These are phyloP conservation scores for Chaenogobius annularis DNA, from an alignment of 2,113 vertebrate genomes.

Conservation along the genomic window DNA sequence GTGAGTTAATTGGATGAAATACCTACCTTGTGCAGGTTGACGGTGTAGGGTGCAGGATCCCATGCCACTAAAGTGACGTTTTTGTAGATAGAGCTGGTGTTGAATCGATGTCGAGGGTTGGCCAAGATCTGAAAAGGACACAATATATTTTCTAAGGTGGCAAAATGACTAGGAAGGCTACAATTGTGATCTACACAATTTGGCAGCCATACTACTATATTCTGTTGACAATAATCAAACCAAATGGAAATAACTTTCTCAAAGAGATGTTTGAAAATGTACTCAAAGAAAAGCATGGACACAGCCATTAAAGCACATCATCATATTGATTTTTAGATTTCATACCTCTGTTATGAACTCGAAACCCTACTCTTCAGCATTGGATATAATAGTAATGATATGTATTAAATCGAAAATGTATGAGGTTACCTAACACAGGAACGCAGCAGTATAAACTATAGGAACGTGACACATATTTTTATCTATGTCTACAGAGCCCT, in stretches of 20 bases:
- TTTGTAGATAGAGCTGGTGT: constrained; percentile 90
- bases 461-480: not conserved
- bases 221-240: not conserved
- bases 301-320: not conserved
- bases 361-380: too few relatives aligned
- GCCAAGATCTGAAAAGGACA: constrained; percentile 84
- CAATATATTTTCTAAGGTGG: not conserved
- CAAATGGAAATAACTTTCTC: not conserved
- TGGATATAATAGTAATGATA: too few relatives aligned
- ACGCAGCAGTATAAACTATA: not conserved
- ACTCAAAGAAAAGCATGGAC: not conserved
- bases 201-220: not conserved
- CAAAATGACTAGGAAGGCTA: not conserved
- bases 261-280: not conserved
- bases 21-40: constrained; percentile 89
- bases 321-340: not conserved
- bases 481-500: not conserved
- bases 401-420: too few relatives aligned
- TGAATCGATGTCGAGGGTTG: constrained; percentile 87
- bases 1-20: not conserved
- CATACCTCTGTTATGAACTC: too few relatives aligned
- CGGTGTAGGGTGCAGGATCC: constrained; percentile 94
- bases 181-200: not conserved
- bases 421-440: not conserved
- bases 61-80: constrained; percentile 92